Evolutionary conservation across 1,140 invertebrate genomes (phyloP).

Genomic region (Stegodyphus mimosarum): DNA sequence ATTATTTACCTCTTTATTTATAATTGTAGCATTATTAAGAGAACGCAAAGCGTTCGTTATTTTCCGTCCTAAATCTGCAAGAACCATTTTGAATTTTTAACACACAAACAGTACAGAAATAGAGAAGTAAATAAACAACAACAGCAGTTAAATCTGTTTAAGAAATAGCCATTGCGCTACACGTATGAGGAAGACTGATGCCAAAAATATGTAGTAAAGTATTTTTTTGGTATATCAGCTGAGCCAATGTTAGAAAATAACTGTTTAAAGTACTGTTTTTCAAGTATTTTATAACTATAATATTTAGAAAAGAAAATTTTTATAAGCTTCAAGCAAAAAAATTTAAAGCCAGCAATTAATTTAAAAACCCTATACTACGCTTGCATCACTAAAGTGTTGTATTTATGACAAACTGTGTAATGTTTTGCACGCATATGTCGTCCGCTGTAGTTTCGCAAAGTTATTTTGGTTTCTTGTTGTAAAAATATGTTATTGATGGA

Average conservation of each 20-base stretch:
- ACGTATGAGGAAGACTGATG: constrained; percentile 23
- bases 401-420: too few species aligned
- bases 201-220: not conserved
- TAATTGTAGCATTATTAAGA: constrained; percentile 97
- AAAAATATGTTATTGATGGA: too few species aligned
- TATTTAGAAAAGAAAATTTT: not conserved
- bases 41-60: constrained; percentile 98
- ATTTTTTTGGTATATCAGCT: not conserved
- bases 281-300: not conserved
- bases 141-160: constrained; percentile 3
- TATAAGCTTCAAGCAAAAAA: not conserved
- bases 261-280: not conserved
- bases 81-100: constrained; percentile 84
- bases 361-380: too few species aligned
- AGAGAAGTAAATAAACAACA: not conserved
- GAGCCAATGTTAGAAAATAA: not conserved
- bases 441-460: too few species aligned
- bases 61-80: constrained; percentile 99
- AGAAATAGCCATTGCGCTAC: constrained; percentile 34
- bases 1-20: constrained; percentile 92
- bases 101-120: not conserved
- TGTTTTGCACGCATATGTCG: too few species aligned
- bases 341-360: not conserved
- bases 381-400: too few species aligned
- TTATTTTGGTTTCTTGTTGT: too few species aligned